Evolutionary conservation across 2,797 vertebrate genomes (phyloP), one percentile per base, ranked within the genome.

Genomic region (Oreortyx pictus): DNA sequence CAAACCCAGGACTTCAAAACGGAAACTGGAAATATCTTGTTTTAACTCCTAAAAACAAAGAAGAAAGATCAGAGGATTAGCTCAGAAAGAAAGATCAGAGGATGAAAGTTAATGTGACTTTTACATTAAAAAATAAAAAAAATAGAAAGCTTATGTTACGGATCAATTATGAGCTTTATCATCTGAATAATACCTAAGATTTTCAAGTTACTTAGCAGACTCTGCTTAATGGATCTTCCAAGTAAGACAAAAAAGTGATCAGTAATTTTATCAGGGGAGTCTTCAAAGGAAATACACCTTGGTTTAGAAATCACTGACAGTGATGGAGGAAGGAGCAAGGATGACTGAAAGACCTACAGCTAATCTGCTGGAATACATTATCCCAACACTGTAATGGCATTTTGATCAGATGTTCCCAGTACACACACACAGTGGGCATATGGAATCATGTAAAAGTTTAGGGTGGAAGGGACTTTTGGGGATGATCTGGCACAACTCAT

Each of bases 1-100:
- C 96, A 99, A 98, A 77, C 99, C 99, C 89, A 99, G 95, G 33
- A 99, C 99, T 97, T 99, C 99, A 95, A 98, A 99, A 86, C 99
- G 99, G 96, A 99, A 99, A 88, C 99, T 99, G 82, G 99, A 99
- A 96, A 99, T 99, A 95, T 99, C 99, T 96, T 99, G 99, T 93
- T 99, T 99, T 64, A 99, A 97, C 94, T 99, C 99, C 99, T 99
- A 81, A 50, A 93, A 88, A 76, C 71, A 56, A 92, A 41, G 64
- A 86, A 89, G 39, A 72, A 89, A 86, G 62, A 91, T 31, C 50
- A 52, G 27, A 52, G 27, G 50, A 52, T 52, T 52, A 52, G 50
- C 14, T 29, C 50, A 29, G 50, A 29, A 17, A 29, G 33, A 80
- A 90, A 77, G 1, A 18, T 84, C 54, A 89, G 20, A 65, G 14